phyloP scores from a whole-genome alignment of 2,113 vertebrate genomes.

The Ammodytes marinus region DNA sequence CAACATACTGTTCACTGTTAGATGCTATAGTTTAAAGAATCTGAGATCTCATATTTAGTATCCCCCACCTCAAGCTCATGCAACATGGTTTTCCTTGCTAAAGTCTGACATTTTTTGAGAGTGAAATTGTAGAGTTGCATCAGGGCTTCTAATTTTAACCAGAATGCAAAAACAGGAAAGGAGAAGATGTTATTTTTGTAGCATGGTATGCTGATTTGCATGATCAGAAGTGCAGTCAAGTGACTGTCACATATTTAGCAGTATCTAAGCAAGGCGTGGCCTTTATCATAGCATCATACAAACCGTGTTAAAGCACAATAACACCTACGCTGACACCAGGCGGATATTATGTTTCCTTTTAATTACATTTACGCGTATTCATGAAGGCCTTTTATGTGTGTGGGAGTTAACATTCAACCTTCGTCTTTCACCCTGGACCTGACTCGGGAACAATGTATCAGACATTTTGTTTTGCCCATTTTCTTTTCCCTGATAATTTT shows the following conservation, averaged over 20 bases:
- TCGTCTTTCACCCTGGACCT: slow-evolving; percentile 25
- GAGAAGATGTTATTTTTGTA: not conserved
- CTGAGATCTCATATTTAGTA: not conserved
- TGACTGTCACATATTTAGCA: not conserved
- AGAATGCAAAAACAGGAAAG: not conserved
- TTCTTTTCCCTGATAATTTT: not conserved
- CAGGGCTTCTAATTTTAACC: not conserved
- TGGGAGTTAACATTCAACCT: slow-evolving; percentile 11
- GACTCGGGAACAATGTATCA: slow-evolving; percentile 36
- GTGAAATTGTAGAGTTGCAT: not conserved
- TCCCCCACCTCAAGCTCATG: not conserved
- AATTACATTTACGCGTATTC: slow-evolving; percentile 21
- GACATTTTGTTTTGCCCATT: slow-evolving; percentile 1
- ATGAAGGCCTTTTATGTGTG: not conserved
- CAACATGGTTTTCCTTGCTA: not conserved
- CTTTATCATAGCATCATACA: slow-evolving; percentile 5
- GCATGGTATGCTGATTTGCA: slow-evolving; percentile 29
- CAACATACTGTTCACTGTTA: no score
- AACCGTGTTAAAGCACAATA: slow-evolving; percentile 12
- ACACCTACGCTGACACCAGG: slow-evolving; percentile 1
- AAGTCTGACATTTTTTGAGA: not conserved
- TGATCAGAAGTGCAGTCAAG: slow-evolving; percentile 44
- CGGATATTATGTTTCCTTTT: slow-evolving; percentile 26
- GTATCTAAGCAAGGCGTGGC: slow-evolving; percentile 55
- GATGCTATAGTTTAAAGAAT: not conserved